These are phyloP conservation scores for Grammomys dolichurus DNA, from an alignment of 2,113 vertebrate species.

Conservation along the genomic window DNA sequence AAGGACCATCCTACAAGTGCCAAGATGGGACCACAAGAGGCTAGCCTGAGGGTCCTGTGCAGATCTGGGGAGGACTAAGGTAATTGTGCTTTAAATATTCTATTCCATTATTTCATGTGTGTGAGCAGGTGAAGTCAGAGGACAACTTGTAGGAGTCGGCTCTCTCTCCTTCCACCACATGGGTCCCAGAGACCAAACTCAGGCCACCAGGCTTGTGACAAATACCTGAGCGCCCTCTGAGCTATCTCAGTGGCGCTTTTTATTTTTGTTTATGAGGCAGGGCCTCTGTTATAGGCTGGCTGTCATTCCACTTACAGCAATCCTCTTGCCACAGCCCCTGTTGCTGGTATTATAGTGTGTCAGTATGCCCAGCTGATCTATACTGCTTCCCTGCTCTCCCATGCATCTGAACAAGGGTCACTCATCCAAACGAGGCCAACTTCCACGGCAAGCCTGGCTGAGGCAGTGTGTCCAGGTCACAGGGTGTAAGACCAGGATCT, in stretches of 20 bases:
- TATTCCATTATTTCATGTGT: not conserved
- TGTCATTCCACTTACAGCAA: not conserved
- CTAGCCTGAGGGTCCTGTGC: not conserved
- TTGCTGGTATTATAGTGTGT: not conserved
- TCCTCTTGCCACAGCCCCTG: not conserved
- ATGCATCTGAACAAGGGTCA: not conserved
- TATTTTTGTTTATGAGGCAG: not conserved
- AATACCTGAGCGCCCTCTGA: not conserved
- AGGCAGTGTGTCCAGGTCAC: not conserved
- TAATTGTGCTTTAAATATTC: not conserved
- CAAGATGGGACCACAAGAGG: not conserved
- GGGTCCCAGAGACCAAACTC: not conserved
- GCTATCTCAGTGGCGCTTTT: not conserved
- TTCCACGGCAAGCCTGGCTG: not conserved
- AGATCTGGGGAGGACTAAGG: not conserved
- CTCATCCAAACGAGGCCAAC: not conserved
- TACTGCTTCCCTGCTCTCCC: accelerated
- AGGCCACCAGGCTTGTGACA: not conserved
- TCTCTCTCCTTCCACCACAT: not conserved
- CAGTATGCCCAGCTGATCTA: not conserved
- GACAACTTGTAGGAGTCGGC: not conserved
- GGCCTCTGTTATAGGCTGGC: not conserved
- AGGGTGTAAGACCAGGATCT: not conserved
- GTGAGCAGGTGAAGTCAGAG: not conserved
- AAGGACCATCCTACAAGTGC: not conserved